A percentile compares a stretch with the other conserved stretches of the same genome.
These are phyloP conservation scores for Phasianus colchicus DNA, from an alignment of 2,113 vertebrate species.

Conservation along the genomic window DNA sequence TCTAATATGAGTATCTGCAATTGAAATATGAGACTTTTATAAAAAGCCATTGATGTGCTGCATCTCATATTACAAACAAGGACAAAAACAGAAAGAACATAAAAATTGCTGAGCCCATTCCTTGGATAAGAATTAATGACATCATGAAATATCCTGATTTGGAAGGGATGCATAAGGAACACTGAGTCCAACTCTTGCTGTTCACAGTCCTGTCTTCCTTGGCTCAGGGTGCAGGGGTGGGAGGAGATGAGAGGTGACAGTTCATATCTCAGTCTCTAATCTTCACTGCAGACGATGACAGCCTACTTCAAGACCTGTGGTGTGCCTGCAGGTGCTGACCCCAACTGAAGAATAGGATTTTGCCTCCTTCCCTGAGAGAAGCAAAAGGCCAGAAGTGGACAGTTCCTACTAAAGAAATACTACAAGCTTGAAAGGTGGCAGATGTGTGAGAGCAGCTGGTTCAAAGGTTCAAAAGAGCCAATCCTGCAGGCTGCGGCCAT, in stretches of 20 bases:
- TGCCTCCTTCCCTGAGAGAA: background rate
- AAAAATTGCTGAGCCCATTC: background rate
- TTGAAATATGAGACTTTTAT: background rate
- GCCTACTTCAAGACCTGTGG: background rate
- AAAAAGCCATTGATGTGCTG: background rate
- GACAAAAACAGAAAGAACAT: background rate
- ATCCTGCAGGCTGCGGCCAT: background rate
- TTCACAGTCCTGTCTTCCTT: background rate
- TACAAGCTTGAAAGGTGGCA: background rate
- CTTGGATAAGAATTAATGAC: background rate
- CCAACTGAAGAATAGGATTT: background rate
- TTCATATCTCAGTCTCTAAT: background rate
- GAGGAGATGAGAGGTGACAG: background rate
- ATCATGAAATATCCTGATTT: background rate
- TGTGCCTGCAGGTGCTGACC: background rate
- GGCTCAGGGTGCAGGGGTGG: background rate
- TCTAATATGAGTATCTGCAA: background rate
- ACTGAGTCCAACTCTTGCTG: background rate
- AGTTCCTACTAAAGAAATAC: background rate
- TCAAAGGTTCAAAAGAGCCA: background rate
- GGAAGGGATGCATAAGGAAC: no score
- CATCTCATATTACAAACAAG: background rate
- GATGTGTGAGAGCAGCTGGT: background rate
- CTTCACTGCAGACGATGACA: background rate
- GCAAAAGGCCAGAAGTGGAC: background rate